phyloP scores from a whole-genome alignment of 2,797 vertebrate species.

The Cuculus canorus region DNA sequence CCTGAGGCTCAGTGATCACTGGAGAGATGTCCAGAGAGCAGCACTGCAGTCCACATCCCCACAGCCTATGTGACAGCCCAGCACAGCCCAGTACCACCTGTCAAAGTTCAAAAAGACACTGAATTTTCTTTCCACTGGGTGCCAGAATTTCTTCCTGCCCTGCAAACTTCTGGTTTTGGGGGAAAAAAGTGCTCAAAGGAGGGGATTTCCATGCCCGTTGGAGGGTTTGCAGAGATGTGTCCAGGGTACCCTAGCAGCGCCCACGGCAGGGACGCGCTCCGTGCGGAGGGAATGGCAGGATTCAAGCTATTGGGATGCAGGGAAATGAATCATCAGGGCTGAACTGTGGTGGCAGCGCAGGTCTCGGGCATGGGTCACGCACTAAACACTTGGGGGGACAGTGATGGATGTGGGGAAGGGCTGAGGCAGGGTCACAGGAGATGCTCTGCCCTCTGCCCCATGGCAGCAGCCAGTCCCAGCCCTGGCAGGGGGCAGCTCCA shows the following conservation, averaged over 20 bases:
- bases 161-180: background rate
- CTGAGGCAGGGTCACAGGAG: rapidly evolving
- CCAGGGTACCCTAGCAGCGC: background rate
- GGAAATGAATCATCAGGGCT: background rate
- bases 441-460: background rate
- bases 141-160: background rate
- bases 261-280: background rate
- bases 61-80: background rate
- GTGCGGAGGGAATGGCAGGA: rapidly evolving
- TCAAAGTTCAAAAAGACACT: background rate
- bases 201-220: background rate
- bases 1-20: background rate
- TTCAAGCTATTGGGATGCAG: rapidly evolving
- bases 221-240: background rate
- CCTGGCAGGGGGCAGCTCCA: rapidly evolving
- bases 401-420: background rate
- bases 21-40: background rate
- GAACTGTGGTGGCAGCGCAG: rapidly evolving
- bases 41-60: background rate
- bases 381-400: rapidly evolving
- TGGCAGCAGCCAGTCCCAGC: rapidly evolving
- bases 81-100: background rate
- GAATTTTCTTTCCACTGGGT: background rate
- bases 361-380: rapidly evolving
- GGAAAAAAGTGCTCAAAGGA: background rate